These are phyloP conservation scores for Drosophila gaucha DNA, from an alignment of 2,888 invertebrate species.

Conservation along the genomic window DNA sequence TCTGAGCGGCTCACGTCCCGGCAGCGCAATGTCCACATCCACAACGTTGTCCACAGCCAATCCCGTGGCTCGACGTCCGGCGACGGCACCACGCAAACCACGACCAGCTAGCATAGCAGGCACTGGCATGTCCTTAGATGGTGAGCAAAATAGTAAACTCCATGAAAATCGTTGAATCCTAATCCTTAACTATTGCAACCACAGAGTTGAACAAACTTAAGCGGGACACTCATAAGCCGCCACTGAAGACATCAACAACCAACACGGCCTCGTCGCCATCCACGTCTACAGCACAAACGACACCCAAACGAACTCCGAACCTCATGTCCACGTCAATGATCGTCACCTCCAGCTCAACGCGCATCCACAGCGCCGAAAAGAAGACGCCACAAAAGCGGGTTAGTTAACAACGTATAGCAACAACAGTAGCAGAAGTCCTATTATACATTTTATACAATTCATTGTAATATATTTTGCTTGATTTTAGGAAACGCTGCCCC, in stretches of 20 bases:
- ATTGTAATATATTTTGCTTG: not conserved
- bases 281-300: conserved; percentile 83
- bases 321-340: conserved; percentile 83
- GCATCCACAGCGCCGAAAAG: conserved; percentile 82
- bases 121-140: conserved; percentile 89
- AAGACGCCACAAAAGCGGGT: conserved; percentile 83
- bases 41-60: conserved; percentile 87
- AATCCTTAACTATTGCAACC: not conserved
- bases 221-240: conserved; percentile 85
- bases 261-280: conserved; percentile 73
- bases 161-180: not conserved
- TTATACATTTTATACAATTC: not conserved
- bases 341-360: conserved; percentile 80
- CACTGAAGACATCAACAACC: conserved; percentile 82
- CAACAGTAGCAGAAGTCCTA: not conserved
- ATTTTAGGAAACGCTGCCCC: conserved; percentile 65
- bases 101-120: conserved; percentile 93
- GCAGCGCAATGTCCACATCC: conserved; percentile 93
- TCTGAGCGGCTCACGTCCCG: conserved; percentile 90
- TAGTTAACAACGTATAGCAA: conserved; percentile 19
- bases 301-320: conserved; percentile 84
- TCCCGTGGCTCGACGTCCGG: conserved; percentile 87
- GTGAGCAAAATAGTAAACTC: conserved; percentile 47
- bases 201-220: conserved; percentile 83
- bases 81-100: conserved; percentile 88